Percentiles rank a stretch among this genome's conserved stretches.
Evolutionary conservation across 2,797 vertebrate species (phyloP).

Genomic region (Cossypha polioptera): DNA sequence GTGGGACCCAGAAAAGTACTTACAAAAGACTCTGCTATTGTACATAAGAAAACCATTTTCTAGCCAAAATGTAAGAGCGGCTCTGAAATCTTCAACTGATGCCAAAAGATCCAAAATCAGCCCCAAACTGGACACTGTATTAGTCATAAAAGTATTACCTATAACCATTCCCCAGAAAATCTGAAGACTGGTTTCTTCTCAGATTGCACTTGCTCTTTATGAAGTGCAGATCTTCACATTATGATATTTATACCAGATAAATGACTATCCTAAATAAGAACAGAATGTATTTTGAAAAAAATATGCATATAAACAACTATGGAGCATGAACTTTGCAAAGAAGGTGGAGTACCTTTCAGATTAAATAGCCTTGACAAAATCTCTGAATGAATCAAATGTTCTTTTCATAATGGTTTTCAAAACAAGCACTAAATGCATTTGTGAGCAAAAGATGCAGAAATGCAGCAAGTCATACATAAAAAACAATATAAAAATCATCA

Average conservation of each 20-base stretch:
- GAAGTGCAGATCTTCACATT: neutral
- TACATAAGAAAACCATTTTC: neutral
- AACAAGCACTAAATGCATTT: slow-evolving; percentile 12
- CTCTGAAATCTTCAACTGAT: neutral
- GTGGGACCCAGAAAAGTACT: neutral
- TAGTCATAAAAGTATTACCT: neutral
- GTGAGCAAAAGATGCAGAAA: slow-evolving; percentile 3
- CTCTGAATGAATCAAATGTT: neutral
- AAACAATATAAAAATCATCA: slow-evolving; percentile 5
- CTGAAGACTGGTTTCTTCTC: neutral
- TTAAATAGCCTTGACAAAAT: neutral
- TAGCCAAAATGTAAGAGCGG: neutral
- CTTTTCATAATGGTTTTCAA: neutral
- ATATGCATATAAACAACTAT: neutral
- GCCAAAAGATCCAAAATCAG: neutral
- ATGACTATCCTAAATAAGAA: neutral
- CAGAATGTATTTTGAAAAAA: neutral
- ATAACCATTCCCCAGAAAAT: neutral
- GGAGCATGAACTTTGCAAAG: neutral
- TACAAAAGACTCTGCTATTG: neutral
- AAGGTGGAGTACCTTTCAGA: neutral
- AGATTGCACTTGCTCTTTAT: neutral
- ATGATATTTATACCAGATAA: neutral
- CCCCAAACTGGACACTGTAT: neutral
- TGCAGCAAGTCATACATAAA: neutral